Conservation (phyloP, 1,140 invertebrate species). For the Halyomorpha halys region DNA sequence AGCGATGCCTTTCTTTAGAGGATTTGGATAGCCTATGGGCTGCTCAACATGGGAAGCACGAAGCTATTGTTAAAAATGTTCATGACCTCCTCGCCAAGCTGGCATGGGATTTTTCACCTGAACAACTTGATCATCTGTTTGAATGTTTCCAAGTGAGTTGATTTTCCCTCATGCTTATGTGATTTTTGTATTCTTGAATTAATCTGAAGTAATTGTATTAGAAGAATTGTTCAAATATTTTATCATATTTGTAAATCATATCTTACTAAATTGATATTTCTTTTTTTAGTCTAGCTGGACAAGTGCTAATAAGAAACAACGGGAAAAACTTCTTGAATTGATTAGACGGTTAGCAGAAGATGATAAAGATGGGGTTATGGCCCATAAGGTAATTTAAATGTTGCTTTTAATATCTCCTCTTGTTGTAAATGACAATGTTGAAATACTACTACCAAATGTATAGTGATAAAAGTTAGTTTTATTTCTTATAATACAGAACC, state of each 20-base stretch:
- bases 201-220: too few relatives aligned
- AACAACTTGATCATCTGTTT: slow-evolving; percentile 94
- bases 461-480: neutral
- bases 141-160: slow-evolving; percentile 83
- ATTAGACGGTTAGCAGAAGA: slow-evolving; percentile 92
- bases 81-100: slow-evolving; percentile 93
- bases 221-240: too few relatives aligned
- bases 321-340: slow-evolving; percentile 89
- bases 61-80: slow-evolving; percentile 93
- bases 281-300: slow-evolving; percentile 76
- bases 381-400: slow-evolving; percentile 63
- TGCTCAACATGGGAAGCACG: slow-evolving; percentile 89
- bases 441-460: neutral
- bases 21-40: slow-evolving; percentile 94
- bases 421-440: neutral
- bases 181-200: too few relatives aligned
- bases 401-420: neutral
- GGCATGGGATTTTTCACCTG: slow-evolving; percentile 95
- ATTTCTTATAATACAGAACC: too few relatives aligned
- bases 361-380: slow-evolving; percentile 98
- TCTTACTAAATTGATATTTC: neutral
- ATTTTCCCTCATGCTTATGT: too few relatives aligned
- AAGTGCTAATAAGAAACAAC: slow-evolving; percentile 88
- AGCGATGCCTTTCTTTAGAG: slow-evolving; percentile 76
- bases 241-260: too few relatives aligned